Base-by-base conservation (phyloP, 2,888 invertebrate species). In the Esperia sulphurella region DNA sequence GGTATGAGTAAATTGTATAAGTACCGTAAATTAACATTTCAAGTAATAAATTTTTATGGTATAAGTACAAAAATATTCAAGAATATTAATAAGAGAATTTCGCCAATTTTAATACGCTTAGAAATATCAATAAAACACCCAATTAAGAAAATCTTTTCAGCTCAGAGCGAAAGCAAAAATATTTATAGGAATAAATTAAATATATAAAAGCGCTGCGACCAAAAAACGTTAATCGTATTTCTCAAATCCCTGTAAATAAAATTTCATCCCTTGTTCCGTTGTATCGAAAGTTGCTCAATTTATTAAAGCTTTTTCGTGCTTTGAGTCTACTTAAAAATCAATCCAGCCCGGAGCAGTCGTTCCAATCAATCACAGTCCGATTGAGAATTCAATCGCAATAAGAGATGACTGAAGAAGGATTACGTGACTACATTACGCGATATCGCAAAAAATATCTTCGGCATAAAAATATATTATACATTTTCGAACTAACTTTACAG, bases 361-460 rank as follows among this genome's bases (percentile, higher is more conserved):
- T 83, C 77, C 83, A 79, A 87, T 88, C 86, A 87, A 86, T 87
- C 85, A 81, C 71, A 71, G 77, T 73, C 71, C 77, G 70, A 80
- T 85, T 85, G 83, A 82, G 82, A 81, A 79, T 85, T 85, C 83
- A 80, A 77, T 84, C 71, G 71, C 68, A 80, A 79, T 79, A 82
- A 75, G 74, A 79, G 75, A 82, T 78, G 79, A 79, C 75, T 75
- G 73, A 66, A 74, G 77, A 74, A 79, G 79, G 79, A 79, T 83
- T 83, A 85, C 84, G 81, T 77, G 79, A 83, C 80, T 75, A 73
- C 64, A 72, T 77, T 80, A 75, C 73, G 58, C 61, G 66, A 71
- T 72, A 70, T 71, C 59, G 65, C 55, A 14, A 67, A 65, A 71
- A 63, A 68, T 57, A 57, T 54, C 57, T 56, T 56, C 45, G 35